phyloP scores from a whole-genome alignment of 1,140 invertebrate genomes.

The Zelostemma sp. region DNA sequence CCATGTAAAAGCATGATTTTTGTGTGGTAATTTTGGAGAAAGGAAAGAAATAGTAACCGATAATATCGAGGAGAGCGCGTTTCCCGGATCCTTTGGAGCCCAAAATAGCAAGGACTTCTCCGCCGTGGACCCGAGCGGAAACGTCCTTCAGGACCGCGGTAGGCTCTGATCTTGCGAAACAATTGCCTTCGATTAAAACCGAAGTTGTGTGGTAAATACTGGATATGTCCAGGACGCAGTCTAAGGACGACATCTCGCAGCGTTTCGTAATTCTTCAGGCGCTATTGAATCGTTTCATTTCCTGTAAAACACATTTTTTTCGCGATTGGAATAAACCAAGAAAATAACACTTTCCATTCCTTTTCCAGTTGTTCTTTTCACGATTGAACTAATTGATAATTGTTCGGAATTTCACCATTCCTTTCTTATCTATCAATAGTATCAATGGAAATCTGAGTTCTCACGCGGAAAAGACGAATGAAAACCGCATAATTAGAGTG shows the following conservation, averaged over 20 bases:
- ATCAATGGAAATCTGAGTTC: too few relatives aligned
- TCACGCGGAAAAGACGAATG: too few relatives aligned
- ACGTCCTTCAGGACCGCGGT: conserved; percentile 88
- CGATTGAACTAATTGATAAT: too few relatives aligned
- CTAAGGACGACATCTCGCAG: conserved; percentile 80
- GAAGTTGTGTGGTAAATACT: conserved; percentile 86
- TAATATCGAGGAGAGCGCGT: conserved; percentile 89
- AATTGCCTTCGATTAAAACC: conserved; percentile 58
- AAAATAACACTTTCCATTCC: too few relatives aligned
- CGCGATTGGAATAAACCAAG: too few relatives aligned
- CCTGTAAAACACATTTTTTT: neutral
- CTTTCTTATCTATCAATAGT: too few relatives aligned
- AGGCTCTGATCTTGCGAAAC: conserved; percentile 60
- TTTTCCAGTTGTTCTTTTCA: too few relatives aligned
- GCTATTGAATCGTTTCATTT: neutral
- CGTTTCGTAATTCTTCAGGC: neutral
- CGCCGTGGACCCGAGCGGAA: conserved; percentile 88
- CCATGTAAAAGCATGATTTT: too few relatives aligned
- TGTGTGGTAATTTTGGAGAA: too few relatives aligned
- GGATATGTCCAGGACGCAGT: conserved; percentile 88
- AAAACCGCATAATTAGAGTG: too few relatives aligned
- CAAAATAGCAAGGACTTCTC: conserved; percentile 91
- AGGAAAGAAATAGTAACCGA: conserved; percentile 64
- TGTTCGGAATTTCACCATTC: too few relatives aligned
- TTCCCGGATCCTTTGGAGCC: conserved; percentile 96